These are phyloP conservation scores for Chiloscyllium plagiosum DNA, from an alignment of 2,113 vertebrate genomes.

Conservation along the genomic window DNA sequence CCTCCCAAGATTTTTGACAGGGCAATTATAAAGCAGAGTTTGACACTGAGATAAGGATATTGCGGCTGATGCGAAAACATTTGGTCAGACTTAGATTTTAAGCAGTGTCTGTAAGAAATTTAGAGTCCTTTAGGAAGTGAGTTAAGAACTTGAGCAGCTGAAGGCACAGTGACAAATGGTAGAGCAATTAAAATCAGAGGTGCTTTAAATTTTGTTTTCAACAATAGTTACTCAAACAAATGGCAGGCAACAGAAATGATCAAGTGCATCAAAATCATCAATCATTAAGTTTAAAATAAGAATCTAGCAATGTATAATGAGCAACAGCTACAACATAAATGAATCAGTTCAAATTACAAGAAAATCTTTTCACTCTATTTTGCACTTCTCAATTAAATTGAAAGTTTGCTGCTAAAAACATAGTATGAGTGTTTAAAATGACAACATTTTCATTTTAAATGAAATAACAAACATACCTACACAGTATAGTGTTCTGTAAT, in stretches of 20 bases:
- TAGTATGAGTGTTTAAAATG: not conserved
- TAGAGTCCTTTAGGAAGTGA: not conserved
- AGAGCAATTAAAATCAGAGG: not conserved
- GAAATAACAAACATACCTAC: not conserved
- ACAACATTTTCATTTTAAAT: not conserved
- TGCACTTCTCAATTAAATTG: not conserved
- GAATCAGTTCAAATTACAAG: not conserved
- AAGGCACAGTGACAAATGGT: not conserved
- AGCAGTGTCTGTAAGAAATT: not conserved
- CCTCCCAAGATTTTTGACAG: not conserved
- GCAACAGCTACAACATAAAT: not conserved
- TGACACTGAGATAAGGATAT: not conserved
- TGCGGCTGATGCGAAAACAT: not conserved
- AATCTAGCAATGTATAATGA: not conserved
- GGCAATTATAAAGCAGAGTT: not conserved
- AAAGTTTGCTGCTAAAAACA: not conserved
- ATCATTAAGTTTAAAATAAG: too few relatives aligned
- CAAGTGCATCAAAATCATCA: not conserved
- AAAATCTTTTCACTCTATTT: not conserved
- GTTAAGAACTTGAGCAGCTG: not conserved
- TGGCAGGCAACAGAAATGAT: not conserved
- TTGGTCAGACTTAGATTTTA: not conserved
- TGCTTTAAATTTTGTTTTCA: not conserved
- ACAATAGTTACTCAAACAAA: not conserved
- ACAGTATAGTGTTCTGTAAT: not conserved